Base-by-base conservation (phyloP, 1,140 invertebrate species). In the Drosophila sulfurigaster region DNA sequence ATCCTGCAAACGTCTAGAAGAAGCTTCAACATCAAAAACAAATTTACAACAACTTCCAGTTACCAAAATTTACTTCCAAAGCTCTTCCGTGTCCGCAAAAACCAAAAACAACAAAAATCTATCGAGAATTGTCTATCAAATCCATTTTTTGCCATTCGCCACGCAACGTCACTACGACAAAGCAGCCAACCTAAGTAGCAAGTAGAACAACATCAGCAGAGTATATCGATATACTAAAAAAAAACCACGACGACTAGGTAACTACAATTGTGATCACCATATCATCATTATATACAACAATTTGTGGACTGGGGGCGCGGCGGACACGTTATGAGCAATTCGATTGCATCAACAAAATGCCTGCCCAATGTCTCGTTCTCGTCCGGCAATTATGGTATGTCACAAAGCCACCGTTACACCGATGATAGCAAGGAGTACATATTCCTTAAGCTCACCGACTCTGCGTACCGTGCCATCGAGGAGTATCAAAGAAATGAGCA, bases 401-500 rank as follows among this genome's bases (percentile, higher is more conserved):
- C 97, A 94, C 97, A 97, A 93, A 96, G 96, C 93, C 81, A 81
- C 78, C 95, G 94, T 94, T 89, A 89, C 60, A 96, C 95, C 94
- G 95, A 96, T 94, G 96, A 96, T 94, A 96, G 96, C 94, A 98
- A 98, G 94, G 96, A 97, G 92, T 95, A 98, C 93, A 95, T 98
- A 93, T 98, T 98, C 94, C 96, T 98, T 92, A 98, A 98, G 95
- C 95, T 98, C 92, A 98, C 97, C 87, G 98, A 98, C 95, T 98
- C 98, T 72, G 96, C 97, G 79, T 94, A 96, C 83, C 96, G 96
- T 94, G 96, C 97, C 92, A 97, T 98, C 93, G 96, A 98, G 93
- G 96, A 98, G 92, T 98, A 95, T 94, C 93, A 97, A 89, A 96
- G 94, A 93, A 97, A 96, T 94, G 95, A 95, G 54, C 71, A 87